Evolutionary conservation across 1,140 invertebrate species (phyloP), one percentile per base, ranked within the genome.

Genomic region (Drosophila lacertosa): DNA sequence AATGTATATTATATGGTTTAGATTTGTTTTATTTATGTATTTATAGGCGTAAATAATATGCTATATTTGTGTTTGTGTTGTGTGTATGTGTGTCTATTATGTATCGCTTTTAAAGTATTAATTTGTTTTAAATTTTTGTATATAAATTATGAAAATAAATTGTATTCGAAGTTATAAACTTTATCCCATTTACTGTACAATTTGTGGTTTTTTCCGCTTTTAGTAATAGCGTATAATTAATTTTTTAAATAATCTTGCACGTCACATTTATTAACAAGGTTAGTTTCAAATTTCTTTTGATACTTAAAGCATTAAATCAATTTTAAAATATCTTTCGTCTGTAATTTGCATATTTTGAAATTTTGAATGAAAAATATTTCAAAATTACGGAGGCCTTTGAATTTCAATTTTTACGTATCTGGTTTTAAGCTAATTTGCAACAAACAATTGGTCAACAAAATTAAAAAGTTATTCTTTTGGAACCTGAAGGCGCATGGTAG

Each of bases 101-200:
- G 53, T 64, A 45, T 81, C 39, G 68, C 42, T 60, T 54, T 69
- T 71, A 64, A 59, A 45, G 65, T 66, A 77, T 74, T 72, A 29
- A 69, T 69, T n/a, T n/a, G n/a, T n/a, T 81, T 77, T 35, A 35
- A 76, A 55, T 68, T 75, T 83, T 75, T 83, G 51, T 72, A 69
- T 70, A 88, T 82, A 82, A 82, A 88, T 82, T 88, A 88, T 82
- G 70, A 88, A 88, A 88, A 88, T 82, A 88, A 73, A 78, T 72
- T 82, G 74, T 88, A 88, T 88, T 88, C 83, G 83, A 88, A 77
- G 54, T 77, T 81, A 76, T 77, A 77, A 74, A 64, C 20, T 75
- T 86, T 77, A 77, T 74, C 32, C 70, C 70, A 35, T 71, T 86
- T 67, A 76, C 82, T 88, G 82, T 88, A 88, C 82, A 88, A 53